These are phyloP conservation scores for Aurelia coerulea DNA, from an alignment of 30 jellyfish, hydroid and myxozoan species.

Conservation along the genomic window DNA sequence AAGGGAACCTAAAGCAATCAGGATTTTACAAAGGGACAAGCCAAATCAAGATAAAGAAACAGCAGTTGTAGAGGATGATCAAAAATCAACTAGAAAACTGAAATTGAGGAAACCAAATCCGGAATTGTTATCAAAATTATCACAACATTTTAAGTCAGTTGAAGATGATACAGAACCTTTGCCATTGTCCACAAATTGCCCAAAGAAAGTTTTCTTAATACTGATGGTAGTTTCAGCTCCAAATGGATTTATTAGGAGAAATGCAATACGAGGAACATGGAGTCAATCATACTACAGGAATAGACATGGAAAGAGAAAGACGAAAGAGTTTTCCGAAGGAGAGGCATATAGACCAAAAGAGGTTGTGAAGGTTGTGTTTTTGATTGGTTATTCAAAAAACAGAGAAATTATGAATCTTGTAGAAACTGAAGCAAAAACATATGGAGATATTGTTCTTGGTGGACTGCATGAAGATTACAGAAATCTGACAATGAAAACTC, in stretches of 20 bases:
- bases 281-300: slow-evolving; percentile 38
- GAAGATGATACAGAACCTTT: slow-evolving; percentile 83
- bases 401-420: slow-evolving; percentile 31
- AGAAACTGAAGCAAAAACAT: slow-evolving; percentile 55
- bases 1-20: neutral
- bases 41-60: neutral
- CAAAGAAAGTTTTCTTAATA: slow-evolving; percentile 51
- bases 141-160: slow-evolving; percentile 22
- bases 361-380: slow-evolving; percentile 72
- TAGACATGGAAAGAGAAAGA: neutral
- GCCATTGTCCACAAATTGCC: slow-evolving; percentile 72
- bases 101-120: slow-evolving; percentile 17
- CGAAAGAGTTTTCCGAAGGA: slow-evolving; percentile 5
- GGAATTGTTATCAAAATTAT: slow-evolving; percentile 19
- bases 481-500: slow-evolving; percentile 81
- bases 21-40: neutral
- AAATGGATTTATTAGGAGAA: slow-evolving; percentile 60
- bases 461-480: slow-evolving; percentile 77
- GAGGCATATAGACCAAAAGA: slow-evolving; percentile 22
- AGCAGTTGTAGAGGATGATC: neutral
- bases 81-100: too few species aligned
- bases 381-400: slow-evolving; percentile 68
- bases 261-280: slow-evolving; percentile 87
- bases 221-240: slow-evolving; percentile 82
- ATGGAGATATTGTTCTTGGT: slow-evolving; percentile 90